Evolutionary conservation across 2,113 vertebrate species (phyloP), one percentile per base, ranked within the genome.

Genomic region (Rhodinocichla rosea): DNA sequence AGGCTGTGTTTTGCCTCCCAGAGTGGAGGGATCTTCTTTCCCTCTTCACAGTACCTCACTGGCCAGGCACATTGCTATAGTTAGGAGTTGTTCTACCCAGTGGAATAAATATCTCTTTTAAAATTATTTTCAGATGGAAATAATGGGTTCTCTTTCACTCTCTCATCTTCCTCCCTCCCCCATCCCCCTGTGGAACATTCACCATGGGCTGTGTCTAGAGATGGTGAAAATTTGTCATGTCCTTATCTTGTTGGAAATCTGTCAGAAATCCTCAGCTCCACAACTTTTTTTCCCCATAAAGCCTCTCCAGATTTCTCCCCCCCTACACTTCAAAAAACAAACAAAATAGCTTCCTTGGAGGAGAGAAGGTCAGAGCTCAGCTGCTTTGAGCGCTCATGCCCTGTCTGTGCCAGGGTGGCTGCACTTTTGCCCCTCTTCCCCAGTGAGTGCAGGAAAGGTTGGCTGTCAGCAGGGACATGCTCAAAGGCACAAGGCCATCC

Each of bases 41-140:
- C 28, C 28, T 83, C 19, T 69, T 87, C 59, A 33, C 33, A 79
- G 49, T 76, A 86, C 49, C 75, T 90, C 74, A 55, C 45, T 83
- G 67, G 62, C 57, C 33, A 89, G 85, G 53, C 88, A 91, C 45
- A 85, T 85, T 95, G 33, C 64, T 92, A 89, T 96, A 85, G 67
- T 90, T 88, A 95, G 56, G 49, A 76, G 15, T 56, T 79, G 49
- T 76, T 92, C 85, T 92, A 92, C 40, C 57, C 90, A 69, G 50
- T 73, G 63, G 87, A 74, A 90, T 83, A 91, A 92, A 89, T 65
- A 92, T 53, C 37, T 23, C n/a, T 37, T 77, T 81, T 33, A 18
- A 88, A 94, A 95, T 84, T 82, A 71, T 89, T 95, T 94, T 95
- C 89, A 95, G 65, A 89, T 92, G 77, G 50, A 94, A 95, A 89